Evolutionary conservation across 2,113 vertebrate species (phyloP), one percentile per base, ranked within the genome.

Genomic region (Danio rerio): DNA sequence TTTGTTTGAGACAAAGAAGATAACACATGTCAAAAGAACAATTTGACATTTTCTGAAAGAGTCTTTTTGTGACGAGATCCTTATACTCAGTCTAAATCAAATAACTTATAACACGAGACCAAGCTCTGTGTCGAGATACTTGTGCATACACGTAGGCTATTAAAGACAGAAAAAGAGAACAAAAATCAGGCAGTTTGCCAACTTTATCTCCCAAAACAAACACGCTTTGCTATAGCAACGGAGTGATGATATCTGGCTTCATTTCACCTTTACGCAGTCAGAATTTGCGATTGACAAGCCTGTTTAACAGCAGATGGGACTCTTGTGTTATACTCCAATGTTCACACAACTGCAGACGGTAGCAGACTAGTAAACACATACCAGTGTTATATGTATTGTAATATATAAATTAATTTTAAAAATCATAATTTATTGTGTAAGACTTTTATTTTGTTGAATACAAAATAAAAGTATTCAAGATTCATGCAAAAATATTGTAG

Each of bases 121-220:
- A 21, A 55, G 7, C 56, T 56, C n/a, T n/a, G n/a, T n/a, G 62
- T 50, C 53, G 55, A n/a, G 62, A 43, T 63, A 16, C 84, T 68
- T 74, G 81, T 80, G 68, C 55, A 61, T 72, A 80, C 80, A 82
- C 6, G 76, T 50, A 50, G 80, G 59, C 40, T 13, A 21, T 7
- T 47, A 50, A 43, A 49, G 15, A 43, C 49, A 71, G 5, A 71
- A 65, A 62, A 21, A 11, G 5, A 21, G 45, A 45, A 68, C 49
- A 62, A 62, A 78, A 56, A 70, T 69, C 0, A 5, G 62, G 45
- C 13, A 0, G 5, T 20, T 66, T 53, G 42, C 42, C 9, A 81
- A 74, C 72, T 74, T 49, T 47, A 79, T 82, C 80, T 73, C 21
- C 15, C 50, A 58, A 78, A 82, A 73, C 66, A 78, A 85, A 81